Evolutionary conservation across 2,888 invertebrate genomes (phyloP).

Genomic region (Penaeus monodon): DNA sequence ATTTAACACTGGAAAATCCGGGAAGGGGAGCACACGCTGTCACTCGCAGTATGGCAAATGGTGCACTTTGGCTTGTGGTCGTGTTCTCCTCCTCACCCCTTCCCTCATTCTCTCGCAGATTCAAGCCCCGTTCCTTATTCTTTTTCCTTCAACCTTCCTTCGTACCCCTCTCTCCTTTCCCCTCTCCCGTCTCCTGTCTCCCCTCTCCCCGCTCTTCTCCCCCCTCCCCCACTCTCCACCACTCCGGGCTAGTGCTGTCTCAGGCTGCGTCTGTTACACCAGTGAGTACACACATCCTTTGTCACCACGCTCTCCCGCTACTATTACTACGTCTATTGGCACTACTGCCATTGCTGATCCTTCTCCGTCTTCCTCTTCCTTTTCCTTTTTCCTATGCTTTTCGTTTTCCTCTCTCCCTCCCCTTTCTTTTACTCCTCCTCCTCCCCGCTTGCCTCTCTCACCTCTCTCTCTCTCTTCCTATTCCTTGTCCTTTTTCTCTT

Average conservation of each 20-base stretch:
- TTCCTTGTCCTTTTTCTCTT: too few species aligned
- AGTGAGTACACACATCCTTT: neutral
- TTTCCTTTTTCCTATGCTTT: neutral
- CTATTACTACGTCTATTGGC: neutral
- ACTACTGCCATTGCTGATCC: too few species aligned
- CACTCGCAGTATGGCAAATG: too few species aligned
- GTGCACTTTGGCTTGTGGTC: too few species aligned
- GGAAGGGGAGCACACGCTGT: too few species aligned
- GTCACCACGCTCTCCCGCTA: neutral
- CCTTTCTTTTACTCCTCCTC: neutral
- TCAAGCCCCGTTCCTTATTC: too few species aligned
- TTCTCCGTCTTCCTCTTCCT: neutral
- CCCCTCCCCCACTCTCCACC: neutral
- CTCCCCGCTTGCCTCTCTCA: neutral
- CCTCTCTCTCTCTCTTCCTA: neutral
- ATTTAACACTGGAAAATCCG: too few species aligned
- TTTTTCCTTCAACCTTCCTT: too few species aligned
- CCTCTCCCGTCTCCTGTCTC: neutral
- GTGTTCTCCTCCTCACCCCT: too few species aligned
- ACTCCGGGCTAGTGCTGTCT: neutral
- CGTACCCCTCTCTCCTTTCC: neutral
- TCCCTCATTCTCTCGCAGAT: too few species aligned
- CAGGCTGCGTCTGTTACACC: neutral
- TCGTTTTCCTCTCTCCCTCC: neutral
- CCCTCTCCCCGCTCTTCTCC: neutral